Base-by-base conservation (phyloP, 2,888 invertebrate genomes). In the Mechanitis messenoides region DNA sequence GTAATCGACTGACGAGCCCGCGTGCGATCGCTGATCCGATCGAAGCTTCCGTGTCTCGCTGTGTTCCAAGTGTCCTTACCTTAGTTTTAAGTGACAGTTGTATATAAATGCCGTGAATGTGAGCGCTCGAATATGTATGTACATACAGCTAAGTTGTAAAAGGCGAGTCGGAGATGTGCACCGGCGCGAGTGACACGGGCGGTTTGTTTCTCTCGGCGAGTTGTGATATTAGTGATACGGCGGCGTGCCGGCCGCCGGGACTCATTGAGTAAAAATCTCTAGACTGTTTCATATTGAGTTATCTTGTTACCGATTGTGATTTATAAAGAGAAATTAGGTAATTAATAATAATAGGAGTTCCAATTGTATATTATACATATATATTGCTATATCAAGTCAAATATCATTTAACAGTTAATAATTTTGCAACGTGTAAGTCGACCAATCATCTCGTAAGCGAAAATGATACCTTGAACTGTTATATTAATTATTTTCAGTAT, bases 1-100 rank as follows among this genome's bases (percentile, higher is more conserved):
- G 95, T 97, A 86, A 95, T 97, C 90, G 97, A 98, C 94, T 97
- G 92, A 92, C 79, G 74, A 69, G 66, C 67, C 67, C 42, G 42
- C 7, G 42, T 42, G 65, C 60, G 61, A 59, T 68, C 70, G 9
- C 68, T 45, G 68, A 67, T 65, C 66, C 69, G 71, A 72, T 74
- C 73, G 70, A 72, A 71, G 73, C 71, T 71, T 76, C 77, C 76
- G 71, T 69, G 69, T 73, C 71, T 68, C 72, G 75, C 72, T 63
- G 68, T 68, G 75, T 76, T 77, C 81, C 82, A 89, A 88, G 89
- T 89, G 89, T 81, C 88, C 89, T 89, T 89, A 89, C 79, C 73
- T 77, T 84, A 83, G 84, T 72, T 78, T 65, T 73, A 74, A 73
- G 74, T 68, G 70, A 68, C 62, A 58, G 62, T 61, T 50, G 31